Conservation (phyloP, 1,140 invertebrate genomes). For the Drosophila grimshawi region DNA sequence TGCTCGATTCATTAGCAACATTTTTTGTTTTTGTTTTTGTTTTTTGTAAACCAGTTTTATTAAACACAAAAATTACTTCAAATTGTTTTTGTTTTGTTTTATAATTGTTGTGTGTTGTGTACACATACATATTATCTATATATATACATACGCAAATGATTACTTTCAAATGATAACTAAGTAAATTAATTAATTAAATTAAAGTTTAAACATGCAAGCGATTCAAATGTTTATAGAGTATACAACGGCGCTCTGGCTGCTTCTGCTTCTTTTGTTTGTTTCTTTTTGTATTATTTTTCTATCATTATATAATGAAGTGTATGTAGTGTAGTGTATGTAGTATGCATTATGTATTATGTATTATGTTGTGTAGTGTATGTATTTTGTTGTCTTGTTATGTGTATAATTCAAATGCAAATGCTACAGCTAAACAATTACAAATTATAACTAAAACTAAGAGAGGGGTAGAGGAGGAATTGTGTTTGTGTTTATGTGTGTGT, state of each 20-base stretch:
- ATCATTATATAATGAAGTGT: slow-evolving; percentile 32
- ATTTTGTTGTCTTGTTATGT: slow-evolving; percentile 33
- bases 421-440: slow-evolving; percentile 75
- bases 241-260: slow-evolving; percentile 11
- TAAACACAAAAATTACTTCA: slow-evolving; percentile 81
- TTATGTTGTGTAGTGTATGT: slow-evolving; percentile 26
- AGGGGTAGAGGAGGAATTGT: slow-evolving; percentile 1
- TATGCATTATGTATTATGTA: too few species aligned
- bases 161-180: slow-evolving; percentile 77
- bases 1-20: slow-evolving; percentile 69
- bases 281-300: slow-evolving; percentile 10
- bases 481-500: not conserved
- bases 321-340: slow-evolving; percentile 15
- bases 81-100: slow-evolving; percentile 53
- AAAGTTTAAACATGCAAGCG: slow-evolving; percentile 73
- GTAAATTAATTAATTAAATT: slow-evolving; percentile 56
- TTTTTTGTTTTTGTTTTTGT: slow-evolving; percentile 53
- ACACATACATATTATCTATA: slow-evolving; percentile 61
- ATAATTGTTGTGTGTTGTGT: slow-evolving; percentile 52
- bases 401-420: slow-evolving; percentile 74
- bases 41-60: slow-evolving; percentile 65
- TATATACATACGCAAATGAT: slow-evolving; percentile 75
- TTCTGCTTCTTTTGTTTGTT: not conserved
- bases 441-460: slow-evolving; percentile 52
- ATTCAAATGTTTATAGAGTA: slow-evolving; percentile 53